Base-by-base conservation (phyloP, 1,140 invertebrate genomes). In the Papilio machaon region DNA sequence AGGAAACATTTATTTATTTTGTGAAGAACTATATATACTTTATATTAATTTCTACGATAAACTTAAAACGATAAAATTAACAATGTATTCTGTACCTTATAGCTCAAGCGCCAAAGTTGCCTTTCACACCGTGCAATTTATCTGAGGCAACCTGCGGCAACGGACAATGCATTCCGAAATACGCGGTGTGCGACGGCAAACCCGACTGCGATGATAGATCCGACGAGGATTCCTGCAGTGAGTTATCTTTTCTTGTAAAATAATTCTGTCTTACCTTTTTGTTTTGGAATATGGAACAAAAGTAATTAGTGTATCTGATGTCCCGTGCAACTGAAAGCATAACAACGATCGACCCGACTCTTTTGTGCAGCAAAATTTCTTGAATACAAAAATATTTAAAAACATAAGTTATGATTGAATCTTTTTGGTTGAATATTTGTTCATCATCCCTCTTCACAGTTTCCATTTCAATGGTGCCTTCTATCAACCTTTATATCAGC, bases 121-220 rank as follows among this genome's bases (percentile, higher is more conserved):
- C 95, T 43, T 94, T 96, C 82, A 91, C 91, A 88, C 92, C 95
- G 9, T 99, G 98, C 90, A 95, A 95, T 80, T 92, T 96, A 19
- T 95, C 98, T 84, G 96, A 99, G 95, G 98, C 98, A 0, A 98
- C 98, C 0, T 99, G 99, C 89, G 96, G 96, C 54, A 99, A 98
- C 91, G 98, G 98, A 58, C 96, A 99, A 82, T 99, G 99, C 91
- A 98, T 99, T 84, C 95, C 96, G 0, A 97, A 97, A 89, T 91
- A 95, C 4, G 95, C 96, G 79, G 96, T 99, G 35, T 99, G 99
- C 90, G 97, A 99, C 91, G 97, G 97, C 10, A 95, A 95, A 73
- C 94, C 94, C 9, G 97, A 99, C 88, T 99, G 98, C 89, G 95
- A 95, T 13, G 99, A 99, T 92, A 96, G 97, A 19, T 98, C 98